Evolutionary conservation across 2,113 vertebrate species (phyloP).

Genomic region (Dicerorhinus sumatrensis): DNA sequence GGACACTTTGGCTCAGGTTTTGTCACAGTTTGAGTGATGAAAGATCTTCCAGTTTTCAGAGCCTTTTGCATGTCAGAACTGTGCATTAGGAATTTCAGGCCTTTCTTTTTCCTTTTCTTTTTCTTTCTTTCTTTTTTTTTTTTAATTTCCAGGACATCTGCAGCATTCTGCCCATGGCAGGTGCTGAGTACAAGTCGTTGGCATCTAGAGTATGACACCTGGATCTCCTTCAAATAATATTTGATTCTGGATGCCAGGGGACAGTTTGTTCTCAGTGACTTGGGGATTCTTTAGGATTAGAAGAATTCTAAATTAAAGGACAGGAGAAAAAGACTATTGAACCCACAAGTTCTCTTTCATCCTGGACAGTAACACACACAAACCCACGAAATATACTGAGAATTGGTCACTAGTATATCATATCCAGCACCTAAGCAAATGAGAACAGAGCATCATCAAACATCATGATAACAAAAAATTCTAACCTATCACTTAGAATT

Average conservation of each 20-base stretch:
- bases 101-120: not conserved
- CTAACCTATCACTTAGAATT: not conserved
- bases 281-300: not conserved
- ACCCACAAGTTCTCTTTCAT: not conserved
- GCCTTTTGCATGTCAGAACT: not conserved
- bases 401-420: not conserved
- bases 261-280: not conserved
- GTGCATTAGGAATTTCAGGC: not conserved
- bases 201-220: not conserved
- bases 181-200: not conserved
- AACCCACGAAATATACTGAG: not conserved
- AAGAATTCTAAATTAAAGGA: not conserved
- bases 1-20: not conserved
- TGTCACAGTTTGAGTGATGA: not conserved
- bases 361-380: not conserved
- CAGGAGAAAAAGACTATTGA: not conserved
- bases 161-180: not conserved
- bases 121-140: not conserved
- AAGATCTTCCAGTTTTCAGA: slow-evolving; percentile 40
- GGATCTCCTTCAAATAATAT: not conserved
- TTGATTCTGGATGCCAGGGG: not conserved
- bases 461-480: not conserved
- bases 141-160: not conserved
- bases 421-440: not conserved
- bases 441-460: not conserved